Evolutionary conservation across 2,888 invertebrate genomes (phyloP), one percentile per base, ranked within the genome.

Genomic region (Tetranychus piercei): DNA sequence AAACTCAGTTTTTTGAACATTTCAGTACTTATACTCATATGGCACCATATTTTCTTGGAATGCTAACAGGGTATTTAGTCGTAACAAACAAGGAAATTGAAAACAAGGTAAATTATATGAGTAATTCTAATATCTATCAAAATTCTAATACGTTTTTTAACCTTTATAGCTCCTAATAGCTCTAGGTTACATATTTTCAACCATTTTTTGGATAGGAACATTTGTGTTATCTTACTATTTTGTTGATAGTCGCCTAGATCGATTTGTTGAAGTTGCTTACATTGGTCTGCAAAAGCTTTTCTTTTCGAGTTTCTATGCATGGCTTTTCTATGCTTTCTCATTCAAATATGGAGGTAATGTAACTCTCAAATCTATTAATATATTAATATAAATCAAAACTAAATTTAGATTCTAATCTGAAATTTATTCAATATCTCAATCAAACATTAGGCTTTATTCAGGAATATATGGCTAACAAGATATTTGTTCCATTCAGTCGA

Each of bases 41-140:
- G 6, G 76, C 75, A 1, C 78, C 78, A 4, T 78, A 78, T 73
- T 73, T 76, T 18, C 71, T 78, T 0, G 78, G 78, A 22, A 72
- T 78, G 23, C 34, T 78, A 7, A 72, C 76, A 20, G 78, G 78
- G 0, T 77, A 77, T 66, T 34, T 77, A 2, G 66, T 78, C 20
- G 76, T 73, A 11, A 20, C 72, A 44, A 69, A 23, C 11, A n/a
- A 69, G 8, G 20, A 23, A 8, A 69, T 69, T 23, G 69, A 69
- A 22, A 69, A 69, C 22, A 69, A 23, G 34, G 69, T 69, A 22
- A 69, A 23, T 34, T 55, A 55, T 15, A 0, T 8, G 6, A 5
- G 6, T 3, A 2, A 23, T 69, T 20, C 5, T 20, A 69, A 69
- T 69, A 7, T 1, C 22, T 8, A 69, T 22, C 20, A 20, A 15